phyloP scores from a whole-genome alignment of 2,113 vertebrate genomes.

The Istiophorus platypterus region DNA sequence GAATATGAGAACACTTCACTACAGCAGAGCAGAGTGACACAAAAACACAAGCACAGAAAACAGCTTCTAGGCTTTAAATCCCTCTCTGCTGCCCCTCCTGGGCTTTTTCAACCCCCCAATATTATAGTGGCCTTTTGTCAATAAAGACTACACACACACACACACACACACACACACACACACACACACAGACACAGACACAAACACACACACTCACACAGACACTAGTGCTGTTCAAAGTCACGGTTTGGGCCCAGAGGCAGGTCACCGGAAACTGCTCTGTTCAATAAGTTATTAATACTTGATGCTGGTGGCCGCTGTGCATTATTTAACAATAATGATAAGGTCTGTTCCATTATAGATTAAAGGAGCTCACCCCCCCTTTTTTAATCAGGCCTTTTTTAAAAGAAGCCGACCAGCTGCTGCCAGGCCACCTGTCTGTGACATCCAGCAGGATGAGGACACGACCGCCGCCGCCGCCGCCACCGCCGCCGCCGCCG shows the following conservation, averaged over 20 bases:
- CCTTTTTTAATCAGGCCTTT: slow-evolving; percentile 75
- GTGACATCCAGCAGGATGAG: slow-evolving; percentile 18
- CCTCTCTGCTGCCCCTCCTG: slow-evolving; percentile 26
- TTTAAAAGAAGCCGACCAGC: slow-evolving; percentile 55
- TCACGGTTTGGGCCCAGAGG: slow-evolving; percentile 69
- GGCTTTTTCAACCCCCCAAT: slow-evolving; percentile 39
- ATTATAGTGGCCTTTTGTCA: slow-evolving; percentile 61
- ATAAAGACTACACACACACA: slow-evolving; percentile 37
- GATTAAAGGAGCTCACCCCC: slow-evolving; percentile 72
- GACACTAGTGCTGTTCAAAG: slow-evolving; percentile 51
- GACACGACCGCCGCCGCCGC: slow-evolving; percentile 5
- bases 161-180: neutral
- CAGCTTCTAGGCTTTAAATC: slow-evolving; percentile 22
- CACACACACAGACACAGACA: slow-evolving; percentile 11
- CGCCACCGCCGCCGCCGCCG: too few species aligned
- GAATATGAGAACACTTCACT: slow-evolving; percentile 21
- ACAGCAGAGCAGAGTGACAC: neutral
- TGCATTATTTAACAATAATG: slow-evolving; percentile 87
- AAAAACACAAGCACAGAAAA: neutral
- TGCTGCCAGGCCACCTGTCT: slow-evolving; percentile 4
- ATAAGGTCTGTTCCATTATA: slow-evolving; percentile 85
- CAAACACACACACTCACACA: slow-evolving; percentile 11
- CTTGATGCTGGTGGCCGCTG: slow-evolving; percentile 80
- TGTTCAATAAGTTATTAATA: slow-evolving; percentile 85
- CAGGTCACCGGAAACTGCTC: slow-evolving; percentile 76